These are phyloP conservation scores for Melanotaenia boesemani DNA, from an alignment of 2,797 vertebrate genomes.

Conservation along the genomic window DNA sequence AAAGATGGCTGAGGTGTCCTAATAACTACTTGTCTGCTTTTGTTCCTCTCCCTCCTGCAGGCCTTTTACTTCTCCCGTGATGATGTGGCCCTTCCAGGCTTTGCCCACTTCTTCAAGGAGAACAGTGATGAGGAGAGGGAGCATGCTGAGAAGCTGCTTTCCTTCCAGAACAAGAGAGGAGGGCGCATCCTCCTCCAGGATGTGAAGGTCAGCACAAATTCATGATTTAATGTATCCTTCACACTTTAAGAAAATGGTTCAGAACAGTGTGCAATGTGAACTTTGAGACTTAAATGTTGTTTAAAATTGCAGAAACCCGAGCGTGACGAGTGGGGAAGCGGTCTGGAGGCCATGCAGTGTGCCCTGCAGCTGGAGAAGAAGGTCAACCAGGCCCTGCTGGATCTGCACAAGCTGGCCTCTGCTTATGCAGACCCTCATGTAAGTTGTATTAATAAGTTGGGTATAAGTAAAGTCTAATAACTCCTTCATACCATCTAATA, in stretches of 20 bases:
- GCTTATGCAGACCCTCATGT: conserved; percentile 86
- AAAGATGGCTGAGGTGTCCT: conserved; percentile 17
- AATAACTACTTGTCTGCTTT: conserved; percentile 21
- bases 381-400: conserved; percentile 90
- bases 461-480: background rate
- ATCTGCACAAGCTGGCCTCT: conserved; percentile 86
- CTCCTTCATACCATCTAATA: background rate
- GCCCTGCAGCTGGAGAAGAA: conserved; percentile 93
- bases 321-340: conserved; percentile 92
- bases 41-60: conserved; percentile 51
- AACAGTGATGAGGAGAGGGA: conserved; percentile 81
- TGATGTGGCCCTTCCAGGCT: conserved; percentile 84
- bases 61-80: conserved; percentile 83
- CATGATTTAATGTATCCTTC: too few species aligned
- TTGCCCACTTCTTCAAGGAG: conserved; percentile 85
- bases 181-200: conserved; percentile 82
- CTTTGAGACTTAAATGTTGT: too few species aligned
- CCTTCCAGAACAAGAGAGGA: conserved; percentile 84
- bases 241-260: too few species aligned
- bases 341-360: conserved; percentile 91
- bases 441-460: conserved; percentile 56
- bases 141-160: conserved; percentile 81
- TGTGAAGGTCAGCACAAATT: conserved; percentile 65
- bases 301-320: conserved; percentile 88
- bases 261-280: too few species aligned